Percentiles rank a stretch among this genome's conserved stretches.
These are phyloP conservation scores for Lepidocyrtoides sp. DNA, from an alignment of 2,888 invertebrate genomes.

Conservation along the genomic window DNA sequence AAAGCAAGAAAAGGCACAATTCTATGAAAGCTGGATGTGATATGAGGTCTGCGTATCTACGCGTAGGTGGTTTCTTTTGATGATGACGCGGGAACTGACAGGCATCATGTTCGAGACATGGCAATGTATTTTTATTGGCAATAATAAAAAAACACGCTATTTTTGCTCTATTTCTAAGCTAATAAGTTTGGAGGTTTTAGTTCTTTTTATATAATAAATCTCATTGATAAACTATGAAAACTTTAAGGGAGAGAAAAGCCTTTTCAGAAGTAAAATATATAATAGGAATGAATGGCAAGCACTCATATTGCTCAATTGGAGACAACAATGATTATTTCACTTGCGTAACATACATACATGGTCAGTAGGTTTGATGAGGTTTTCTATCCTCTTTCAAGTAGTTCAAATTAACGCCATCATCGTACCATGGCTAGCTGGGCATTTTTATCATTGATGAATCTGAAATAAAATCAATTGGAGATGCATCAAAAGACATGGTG, in stretches of 20 bases:
- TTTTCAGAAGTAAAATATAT: conserved; percentile 1
- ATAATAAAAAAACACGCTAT: no score
- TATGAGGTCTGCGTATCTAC: background rate
- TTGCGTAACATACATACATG: no score
- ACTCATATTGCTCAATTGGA: no score
- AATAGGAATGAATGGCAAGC: no score
- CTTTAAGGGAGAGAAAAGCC: background rate
- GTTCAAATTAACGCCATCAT: no score
- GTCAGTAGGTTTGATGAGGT: no score
- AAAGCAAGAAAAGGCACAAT: background rate
- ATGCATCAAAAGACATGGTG: no score
- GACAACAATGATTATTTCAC: no score
- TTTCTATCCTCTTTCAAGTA: no score
- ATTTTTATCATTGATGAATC: no score
- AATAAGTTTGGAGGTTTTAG: background rate
- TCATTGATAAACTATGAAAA: background rate
- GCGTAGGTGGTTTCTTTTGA: background rate
- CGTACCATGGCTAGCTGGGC: no score
- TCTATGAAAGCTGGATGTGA: background rate
- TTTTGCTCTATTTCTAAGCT: background rate
- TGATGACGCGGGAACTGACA: background rate
- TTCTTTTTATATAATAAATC: background rate
- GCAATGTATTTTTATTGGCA: background rate
- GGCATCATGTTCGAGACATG: background rate
- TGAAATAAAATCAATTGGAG: no score